Base-by-base conservation (phyloP, 2,888 invertebrate genomes). In the Epinotia bilunana region DNA sequence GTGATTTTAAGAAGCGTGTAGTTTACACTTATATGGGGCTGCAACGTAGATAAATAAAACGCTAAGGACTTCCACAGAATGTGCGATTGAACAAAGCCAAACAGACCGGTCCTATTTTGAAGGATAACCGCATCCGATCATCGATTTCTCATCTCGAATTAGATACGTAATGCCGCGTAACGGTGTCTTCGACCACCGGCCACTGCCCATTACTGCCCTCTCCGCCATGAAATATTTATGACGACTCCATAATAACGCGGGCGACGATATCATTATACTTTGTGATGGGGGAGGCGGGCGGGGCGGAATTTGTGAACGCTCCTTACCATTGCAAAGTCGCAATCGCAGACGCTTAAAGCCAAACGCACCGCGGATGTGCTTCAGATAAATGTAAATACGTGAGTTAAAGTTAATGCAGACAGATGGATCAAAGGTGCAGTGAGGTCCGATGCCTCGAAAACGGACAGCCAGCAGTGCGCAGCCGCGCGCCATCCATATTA, bases 401-500 rank as follows among this genome's bases (percentile, higher is more conserved):
- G 70, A 77, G 83, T 83, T 80, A 81, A 84, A 86, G 81, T 82
- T 80, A 80, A 83, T 80, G 80, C 78, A 75, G 76, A 76, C 72
- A 20, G 61, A 18, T 9, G 20, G 63, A 28, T 53, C 65, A 61
- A 16, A 57, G 65, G 20, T 72, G 76, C 76, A 64, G 18, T 46
- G 33, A 16, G 13, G 11, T 39, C 57, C 74, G 78, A 73, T 81
- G 80, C 80, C 80, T 78, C 78, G 69, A 74, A 82, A 83, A 83
- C 82, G 62, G 62, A 79, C 79, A 78, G 78, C 76, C 81, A 81
- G 81, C 81, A 79, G 88, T 88, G 93, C 93, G 93, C 93, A 92
- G 92, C 87, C 94, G 94, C 94, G 94, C 95, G 95, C 95, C 96
- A 95, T 95, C 96, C 96, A 96, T 96, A 97, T 96, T 96, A 96